Evolutionary conservation across 2,797 vertebrate genomes (phyloP), one percentile per base, ranked within the genome.

Genomic region (Zenarchopterus dispar): DNA sequence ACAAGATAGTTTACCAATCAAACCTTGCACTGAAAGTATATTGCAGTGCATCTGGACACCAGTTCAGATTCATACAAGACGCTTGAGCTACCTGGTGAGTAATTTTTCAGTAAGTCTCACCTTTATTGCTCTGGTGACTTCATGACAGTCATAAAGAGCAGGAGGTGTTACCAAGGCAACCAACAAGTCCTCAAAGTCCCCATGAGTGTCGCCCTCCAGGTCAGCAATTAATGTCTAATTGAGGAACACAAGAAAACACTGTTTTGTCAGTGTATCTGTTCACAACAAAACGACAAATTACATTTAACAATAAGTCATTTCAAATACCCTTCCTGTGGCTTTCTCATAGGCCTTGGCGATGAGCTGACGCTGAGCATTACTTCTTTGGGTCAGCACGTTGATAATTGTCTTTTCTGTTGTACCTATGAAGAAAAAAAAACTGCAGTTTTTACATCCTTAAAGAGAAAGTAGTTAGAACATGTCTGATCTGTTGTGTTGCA

Each of bases 201-300:
- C 96, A 0, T 90, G 92, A 22, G 95, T 95, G 69, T 97, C 96
- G 0, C 94, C 93, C 78, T 96, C 82, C 82, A 97, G 81, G 67
- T 95, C 95, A 67, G 87, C 93, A 36, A 72, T 62, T 23, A 95
- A 79, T 51, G 56, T 74, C 94, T 95, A 47, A 67, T 1, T 10
- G 17, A 64, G 13, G 6, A 42, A 15, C 10, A 11, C 6, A 28
- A 58, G 0, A 65, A 42, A 16, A n/a, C 41, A 26, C 18, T 22
- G 18, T n/a, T n/a, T n/a, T n/a, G 1, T 58, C 11, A 4, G 3
- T n/a, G 21, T 43, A n/a, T 62, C 43, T 42, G 13, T 33, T 16
- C 10, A 5, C 23, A 3, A 42, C 36, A 47, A 53, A 31, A 0
- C 23, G 1, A 52, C 8, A 19, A 36, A 52, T 8, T 13, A 56